Base-by-base conservation (phyloP, 2,888 invertebrate species). In the Disparrhopalites patrizii region DNA sequence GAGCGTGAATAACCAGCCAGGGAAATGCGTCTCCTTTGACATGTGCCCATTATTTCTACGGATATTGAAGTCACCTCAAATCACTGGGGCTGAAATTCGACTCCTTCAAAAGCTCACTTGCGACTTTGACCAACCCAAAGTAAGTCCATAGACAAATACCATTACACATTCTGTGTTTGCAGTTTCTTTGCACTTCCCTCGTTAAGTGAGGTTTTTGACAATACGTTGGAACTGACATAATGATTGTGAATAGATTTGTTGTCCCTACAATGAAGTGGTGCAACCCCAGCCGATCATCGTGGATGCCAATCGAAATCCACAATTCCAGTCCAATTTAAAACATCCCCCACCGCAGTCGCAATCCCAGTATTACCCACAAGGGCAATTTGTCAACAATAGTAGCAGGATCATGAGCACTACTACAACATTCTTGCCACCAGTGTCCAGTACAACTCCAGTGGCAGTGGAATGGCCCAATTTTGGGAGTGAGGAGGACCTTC, bases 31-130 rank as follows among this genome's bases (percentile, higher is more conserved):
- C 5, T 25, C 68, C 4, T 73, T 73, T 50, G 62, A 47, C n/a
- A 65, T 67, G 31, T 73, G 73, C 43, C 73, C 73, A 20, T 47
- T 65, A 23, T 62, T 70, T 10, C 60, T 70, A 15, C 63, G 64
- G 10, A 65, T 72, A 1, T 20, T 71, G 43, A 70, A 68, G 33
- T 66, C 70, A 2, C 68, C 64, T 5, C 30, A 51, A 7, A 68
- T 66, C n/a, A 67, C 70, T 2, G 25, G 18, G 4, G 63, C 55
- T 0, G 71, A 73, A 55, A 60, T 73, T 13, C 66, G 62, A 10
- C 36, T 73, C 2, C 65, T 73, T 1, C 72, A 73, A 40, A 56
- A 63, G 27, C 63, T 73, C 2, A 73, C 73, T 1, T 73, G 73
- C 50, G 62, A 61, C 20, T 62, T 31, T 20, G 61, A 69, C 20